Evolutionary conservation across 2,888 invertebrate species (phyloP).

Genomic region (Ophion ellenae): DNA sequence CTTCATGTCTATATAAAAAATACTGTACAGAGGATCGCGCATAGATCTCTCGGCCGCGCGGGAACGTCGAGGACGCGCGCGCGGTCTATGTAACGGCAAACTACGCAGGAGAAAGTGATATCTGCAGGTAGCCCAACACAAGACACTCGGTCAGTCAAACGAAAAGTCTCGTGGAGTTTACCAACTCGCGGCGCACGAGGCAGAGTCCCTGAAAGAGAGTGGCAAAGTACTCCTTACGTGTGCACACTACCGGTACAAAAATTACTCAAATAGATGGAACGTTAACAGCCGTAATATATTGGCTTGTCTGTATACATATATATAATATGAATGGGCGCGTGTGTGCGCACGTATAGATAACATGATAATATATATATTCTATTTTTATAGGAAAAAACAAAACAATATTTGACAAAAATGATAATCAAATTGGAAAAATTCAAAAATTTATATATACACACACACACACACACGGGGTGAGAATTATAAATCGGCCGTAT

Average conservation of each 20-base stretch:
- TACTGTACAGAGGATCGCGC: not conserved
- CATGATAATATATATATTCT: not conserved
- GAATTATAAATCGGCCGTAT: too few relatives aligned
- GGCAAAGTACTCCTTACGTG: conserved; percentile 24
- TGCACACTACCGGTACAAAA: not conserved
- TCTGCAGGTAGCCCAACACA: conserved; percentile 41
- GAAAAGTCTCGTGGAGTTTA: conserved; percentile 48
- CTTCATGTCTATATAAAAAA: too few relatives aligned
- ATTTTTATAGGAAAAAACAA: too few relatives aligned
- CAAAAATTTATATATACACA: too few relatives aligned
- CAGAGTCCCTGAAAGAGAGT: conserved; percentile 43
- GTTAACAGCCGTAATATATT: not conserved
- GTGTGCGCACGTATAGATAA: too few relatives aligned
- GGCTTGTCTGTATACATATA: too few relatives aligned
- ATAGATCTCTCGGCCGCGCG: not conserved
- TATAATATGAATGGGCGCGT: too few relatives aligned
- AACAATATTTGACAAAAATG: too few relatives aligned
- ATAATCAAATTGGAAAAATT: too few relatives aligned
- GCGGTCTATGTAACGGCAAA: conserved; percentile 51
- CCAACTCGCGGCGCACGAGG: conserved; percentile 15
- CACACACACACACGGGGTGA: too few relatives aligned
- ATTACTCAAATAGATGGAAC: not conserved
- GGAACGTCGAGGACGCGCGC: conserved; percentile 53
- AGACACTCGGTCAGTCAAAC: conserved; percentile 61
- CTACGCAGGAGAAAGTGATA: conserved; percentile 64